Conservation (phyloP, 2,888 invertebrate genomes). For the Deilephila porcellus region DNA sequence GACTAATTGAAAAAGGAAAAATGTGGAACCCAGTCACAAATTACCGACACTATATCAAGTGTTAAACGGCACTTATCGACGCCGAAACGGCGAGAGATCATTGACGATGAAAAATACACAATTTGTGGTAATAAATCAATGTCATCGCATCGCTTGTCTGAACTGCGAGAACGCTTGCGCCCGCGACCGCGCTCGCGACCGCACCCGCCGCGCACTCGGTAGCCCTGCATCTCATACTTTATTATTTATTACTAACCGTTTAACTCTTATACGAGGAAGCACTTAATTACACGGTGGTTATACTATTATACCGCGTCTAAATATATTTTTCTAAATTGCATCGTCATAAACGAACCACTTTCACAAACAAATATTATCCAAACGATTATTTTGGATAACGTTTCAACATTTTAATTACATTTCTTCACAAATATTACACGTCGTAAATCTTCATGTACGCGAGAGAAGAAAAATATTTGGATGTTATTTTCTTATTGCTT, state of each 20-base stretch:
- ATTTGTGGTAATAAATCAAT: slow-evolving; percentile 81
- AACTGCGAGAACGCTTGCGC: slow-evolving; percentile 27
- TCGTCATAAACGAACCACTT: slow-evolving; percentile 32
- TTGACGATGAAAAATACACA: slow-evolving; percentile 82
- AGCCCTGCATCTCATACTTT: slow-evolving; percentile 72
- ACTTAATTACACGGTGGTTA: slow-evolving; percentile 64
- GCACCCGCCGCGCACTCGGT: slow-evolving; percentile 56
- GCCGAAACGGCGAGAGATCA: slow-evolving; percentile 76
- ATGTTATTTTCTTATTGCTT: neutral
- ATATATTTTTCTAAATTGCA: slow-evolving; percentile 38
- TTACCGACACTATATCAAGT: slow-evolving; percentile 84
- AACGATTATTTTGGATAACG: slow-evolving; percentile 33
- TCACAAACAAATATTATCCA: slow-evolving; percentile 21
- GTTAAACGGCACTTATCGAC: slow-evolving; percentile 83
- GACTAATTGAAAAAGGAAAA: slow-evolving; percentile 82
- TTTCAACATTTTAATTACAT: slow-evolving; percentile 2
- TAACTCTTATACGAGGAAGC: slow-evolving; percentile 66
- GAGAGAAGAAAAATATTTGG: neutral
- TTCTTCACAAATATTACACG: slow-evolving; percentile 1
- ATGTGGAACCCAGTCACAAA: slow-evolving; percentile 72
- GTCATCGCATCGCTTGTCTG: slow-evolving; percentile 50
- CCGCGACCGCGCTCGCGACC: slow-evolving; percentile 29
- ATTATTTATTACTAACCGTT: slow-evolving; percentile 75
- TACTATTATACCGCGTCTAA: slow-evolving; percentile 41
- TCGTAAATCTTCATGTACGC: neutral